Evolutionary conservation across 2,888 invertebrate species (phyloP), one percentile per base, ranked within the genome.

Genomic region (Cheilosia pagana): DNA sequence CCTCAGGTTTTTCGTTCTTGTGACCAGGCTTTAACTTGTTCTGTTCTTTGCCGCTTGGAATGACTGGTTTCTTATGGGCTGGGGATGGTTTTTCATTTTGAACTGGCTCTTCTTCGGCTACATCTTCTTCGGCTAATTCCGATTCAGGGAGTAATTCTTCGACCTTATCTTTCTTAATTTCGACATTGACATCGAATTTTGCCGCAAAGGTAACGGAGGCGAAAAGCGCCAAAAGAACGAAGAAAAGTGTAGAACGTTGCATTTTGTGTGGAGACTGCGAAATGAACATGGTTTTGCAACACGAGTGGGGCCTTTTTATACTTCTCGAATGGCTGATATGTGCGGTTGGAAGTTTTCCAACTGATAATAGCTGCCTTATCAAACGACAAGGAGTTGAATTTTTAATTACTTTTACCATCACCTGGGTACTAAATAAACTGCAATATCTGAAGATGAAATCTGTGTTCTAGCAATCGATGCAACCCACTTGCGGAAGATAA

Each of bases 361-460:
- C 31, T 57, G 68, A 59, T 68, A 62, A 41, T 19, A 14, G 1
- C 57, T 68, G 52, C 59, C 53, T 77, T 83, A 79, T 75, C 65
- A 16, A 41, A 45, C 35, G 31, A 74, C 74, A 68, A 52, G 74
- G 23, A 74, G 63, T 28, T 52, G 19, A 39, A 25, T 62, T 52
- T 74, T 55, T 74, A 83, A 83, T 83, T 83, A 71, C 65, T 53
- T 48, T 41, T 3, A 45, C 3, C 48, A 10, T 23, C 50, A 57
- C 4, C 25, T 41, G 19, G 1, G 62, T 72, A 21, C n/a, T 48
- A 4, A 41, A 25, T 31, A 14, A 62, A 55, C 48, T 70, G 74
- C 74, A 74, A 16, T 78, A 70, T 59, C 63, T 6, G 16, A n/a
- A 19, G 21, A 7, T 21, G 25, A 6, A 28, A 72, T 68, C 72